Evolutionary conservation across 2,888 invertebrate species (phyloP).

Genomic region (Spisula subtruncata): DNA sequence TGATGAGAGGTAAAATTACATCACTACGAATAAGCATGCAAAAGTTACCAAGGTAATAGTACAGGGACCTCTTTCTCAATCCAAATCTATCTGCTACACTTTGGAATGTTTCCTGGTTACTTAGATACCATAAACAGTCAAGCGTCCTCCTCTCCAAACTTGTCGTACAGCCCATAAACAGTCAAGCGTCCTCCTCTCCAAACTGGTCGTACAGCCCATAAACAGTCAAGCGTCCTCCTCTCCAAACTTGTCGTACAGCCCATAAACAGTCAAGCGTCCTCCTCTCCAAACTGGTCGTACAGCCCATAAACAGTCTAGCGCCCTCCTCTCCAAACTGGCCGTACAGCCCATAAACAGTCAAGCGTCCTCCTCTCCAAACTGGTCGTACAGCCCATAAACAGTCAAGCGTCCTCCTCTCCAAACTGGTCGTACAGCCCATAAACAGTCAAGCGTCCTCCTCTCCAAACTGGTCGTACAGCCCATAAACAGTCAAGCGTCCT

Average conservation of each 20-base stretch:
- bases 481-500: too few relatives aligned
- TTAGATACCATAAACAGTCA: slow-evolving; percentile 48
- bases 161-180: slow-evolving; percentile 47
- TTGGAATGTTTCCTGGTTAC: slow-evolving; percentile 52
- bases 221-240: slow-evolving; percentile 40
- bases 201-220: slow-evolving; percentile 45
- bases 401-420: too few relatives aligned
- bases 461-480: too few relatives aligned
- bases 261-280: slow-evolving; percentile 49
- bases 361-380: too few relatives aligned
- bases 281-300: slow-evolving; percentile 43
- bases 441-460: too few relatives aligned
- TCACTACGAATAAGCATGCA: slow-evolving; percentile 23
- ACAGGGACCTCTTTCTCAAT: slow-evolving; percentile 49
- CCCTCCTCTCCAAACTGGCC: too few relatives aligned
- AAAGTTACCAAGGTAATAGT: slow-evolving; percentile 40
- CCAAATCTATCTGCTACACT: slow-evolving; percentile 62
- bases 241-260: slow-evolving; percentile 48
- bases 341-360: too few relatives aligned
- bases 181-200: slow-evolving; percentile 47
- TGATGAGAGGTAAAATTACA: not conserved
- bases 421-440: too few relatives aligned
- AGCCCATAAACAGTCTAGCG: too few relatives aligned
- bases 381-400: too few relatives aligned
- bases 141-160: slow-evolving; percentile 46